Evolutionary conservation across 2,113 vertebrate species (phyloP), one percentile per base, ranked within the genome.

Genomic region (Xerus inauris): DNA sequence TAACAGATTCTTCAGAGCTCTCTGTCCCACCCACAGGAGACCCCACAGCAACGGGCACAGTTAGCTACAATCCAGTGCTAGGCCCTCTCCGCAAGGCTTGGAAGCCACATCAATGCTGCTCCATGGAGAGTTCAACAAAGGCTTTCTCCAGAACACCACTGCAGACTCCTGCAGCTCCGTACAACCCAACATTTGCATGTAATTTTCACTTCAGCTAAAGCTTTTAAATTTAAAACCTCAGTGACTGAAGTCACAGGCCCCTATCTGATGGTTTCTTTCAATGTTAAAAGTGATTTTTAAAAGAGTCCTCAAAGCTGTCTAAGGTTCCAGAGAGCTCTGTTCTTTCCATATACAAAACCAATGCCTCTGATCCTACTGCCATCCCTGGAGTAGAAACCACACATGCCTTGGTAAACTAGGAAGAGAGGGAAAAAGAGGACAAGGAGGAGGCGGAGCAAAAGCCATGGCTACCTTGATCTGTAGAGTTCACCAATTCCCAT

Each of bases 171-270:
- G 30, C 47, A 82, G 88, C 45, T 57, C 73, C 40, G 12, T 45
- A 42, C 47, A 45, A 13, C 49, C 30, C 42, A 59, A 10, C 47
- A 81, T 73, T 87, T 91, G 64, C 59, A 67, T 24, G 42, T 6
- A 76, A 92, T 81, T 95, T 94, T 92, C 94, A 90, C 62, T 59
- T 90, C 92, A 89, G 79, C 72, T 47, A 86, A 88, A 95, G 92
- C 77, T 85, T 92, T 94, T 86, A 85, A 40, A 42, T 93, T 73
- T 81, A 67, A 93, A 72, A 49, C 49, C 86, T 93, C 67, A 59
- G 83, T 65, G 38, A 82, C 38, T 72, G 62, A 84, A 93, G 49
- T 64, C 80, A 84, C 13, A 82, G 24, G 6, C 32, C 24, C 6
- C 40, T 59, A 30, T 75, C 82, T 93, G 64, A 80, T 94, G 83